Evolutionary conservation across 2,888 invertebrate genomes (phyloP).

Genomic region (Lampropteryx suffumata): DNA sequence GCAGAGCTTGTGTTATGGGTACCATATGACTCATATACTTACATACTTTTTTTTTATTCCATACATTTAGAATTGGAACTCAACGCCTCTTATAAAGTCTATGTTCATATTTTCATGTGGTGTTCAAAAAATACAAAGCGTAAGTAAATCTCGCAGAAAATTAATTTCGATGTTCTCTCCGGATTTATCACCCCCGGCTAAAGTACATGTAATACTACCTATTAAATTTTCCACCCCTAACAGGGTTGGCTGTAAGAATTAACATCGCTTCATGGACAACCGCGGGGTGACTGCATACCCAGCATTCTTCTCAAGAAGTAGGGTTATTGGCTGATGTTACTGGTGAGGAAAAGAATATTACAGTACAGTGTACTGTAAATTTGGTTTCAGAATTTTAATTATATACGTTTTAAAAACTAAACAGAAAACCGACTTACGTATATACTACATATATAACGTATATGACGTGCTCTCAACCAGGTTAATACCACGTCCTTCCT

Average conservation of each 20-base stretch:
- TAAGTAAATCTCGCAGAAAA: constrained; percentile 15
- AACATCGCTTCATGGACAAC: constrained; percentile 26
- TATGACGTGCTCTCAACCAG: no score
- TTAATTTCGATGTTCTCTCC: constrained; percentile 20
- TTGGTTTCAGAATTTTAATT: no score
- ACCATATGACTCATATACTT: no score
- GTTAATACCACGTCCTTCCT: no score
- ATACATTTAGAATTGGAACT: no score
- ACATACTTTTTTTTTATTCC: no score
- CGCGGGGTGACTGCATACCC: constrained; percentile 22
- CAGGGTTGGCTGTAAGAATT: constrained; percentile 22
- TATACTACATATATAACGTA: no score
- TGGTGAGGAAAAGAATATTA: neutral
- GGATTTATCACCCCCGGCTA: constrained; percentile 17
- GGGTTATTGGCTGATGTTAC: neutral
- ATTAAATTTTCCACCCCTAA: constrained; percentile 20
- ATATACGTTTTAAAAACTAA: no score
- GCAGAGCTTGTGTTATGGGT: no score
- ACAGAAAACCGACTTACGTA: no score
- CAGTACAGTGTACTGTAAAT: no score
- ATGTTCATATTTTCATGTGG: constrained; percentile 3
- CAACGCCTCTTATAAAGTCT: no score
- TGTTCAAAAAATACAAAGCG: constrained; percentile 6
- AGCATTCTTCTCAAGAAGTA: constrained; percentile 18
- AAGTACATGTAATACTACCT: neutral